A percentile compares a stretch with the other conserved stretches of the same genome.
These are phyloP conservation scores for Glossophaga mutica DNA, from an alignment of 2,797 vertebrate genomes.

Conservation along the genomic window DNA sequence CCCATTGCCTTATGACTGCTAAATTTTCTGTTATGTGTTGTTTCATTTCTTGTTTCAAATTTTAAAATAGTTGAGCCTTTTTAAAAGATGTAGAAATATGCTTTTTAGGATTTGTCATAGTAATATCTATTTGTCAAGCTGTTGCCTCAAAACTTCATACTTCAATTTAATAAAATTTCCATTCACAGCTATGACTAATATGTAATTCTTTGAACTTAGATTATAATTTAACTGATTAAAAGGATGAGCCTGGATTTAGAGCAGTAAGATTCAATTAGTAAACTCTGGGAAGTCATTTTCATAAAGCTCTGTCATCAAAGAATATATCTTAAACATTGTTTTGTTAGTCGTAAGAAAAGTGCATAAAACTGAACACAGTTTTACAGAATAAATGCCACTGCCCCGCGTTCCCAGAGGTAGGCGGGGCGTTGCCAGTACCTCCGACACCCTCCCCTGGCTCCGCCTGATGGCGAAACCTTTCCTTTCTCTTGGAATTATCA, in stretches of 20 bases:
- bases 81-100: neutral
- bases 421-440: neutral
- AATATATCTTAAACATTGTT: neutral
- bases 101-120: slow-evolving; percentile 31
- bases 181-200: neutral
- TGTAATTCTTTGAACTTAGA: slow-evolving; percentile 31
- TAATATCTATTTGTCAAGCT: neutral
- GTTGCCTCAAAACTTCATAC: neutral
- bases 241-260: slow-evolving; percentile 4
- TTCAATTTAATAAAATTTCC: slow-evolving; percentile 13
- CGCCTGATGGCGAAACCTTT: neutral
- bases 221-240: slow-evolving; percentile 16
- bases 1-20: neutral
- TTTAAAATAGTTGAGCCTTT: slow-evolving; percentile 1
- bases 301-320: neutral
- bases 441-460: neutral
- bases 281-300: neutral
- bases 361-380: neutral
- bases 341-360: neutral
- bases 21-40: slow-evolving; percentile 17
- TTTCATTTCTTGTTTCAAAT: slow-evolving; percentile 23
- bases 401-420: rapidly evolving
- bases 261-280: neutral
- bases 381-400: neutral
- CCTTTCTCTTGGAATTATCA: neutral